Conservation (phyloP, 1,140 invertebrate genomes). For the Drosophila willistoni region DNA sequence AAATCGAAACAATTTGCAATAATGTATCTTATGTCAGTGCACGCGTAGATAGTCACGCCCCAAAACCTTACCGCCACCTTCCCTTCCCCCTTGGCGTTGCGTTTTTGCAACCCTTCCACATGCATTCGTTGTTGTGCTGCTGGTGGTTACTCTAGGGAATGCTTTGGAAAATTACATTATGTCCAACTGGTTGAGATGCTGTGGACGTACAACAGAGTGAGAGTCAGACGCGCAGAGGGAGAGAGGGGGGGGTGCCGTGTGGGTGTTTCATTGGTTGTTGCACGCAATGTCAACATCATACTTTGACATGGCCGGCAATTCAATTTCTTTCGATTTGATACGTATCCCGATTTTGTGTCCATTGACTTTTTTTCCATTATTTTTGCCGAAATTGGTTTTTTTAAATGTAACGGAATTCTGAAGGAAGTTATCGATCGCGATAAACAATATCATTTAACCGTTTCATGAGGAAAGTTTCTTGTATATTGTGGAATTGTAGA, state of each 20-base stretch:
- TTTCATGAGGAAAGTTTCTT: too few relatives aligned
- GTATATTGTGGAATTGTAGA: too few relatives aligned
- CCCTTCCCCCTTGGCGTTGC: background rate
- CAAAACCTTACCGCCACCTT: background rate
- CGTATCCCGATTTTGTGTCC: conserved; percentile 27
- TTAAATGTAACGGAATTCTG: too few relatives aligned
- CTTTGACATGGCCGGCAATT: conserved; percentile 57
- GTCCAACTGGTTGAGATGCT: conserved; percentile 22
- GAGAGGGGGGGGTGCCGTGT: background rate
- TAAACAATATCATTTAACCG: too few relatives aligned
- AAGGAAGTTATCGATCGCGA: too few relatives aligned
- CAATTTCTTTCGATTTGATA: conserved; percentile 68
- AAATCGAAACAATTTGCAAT: conserved; percentile 81
- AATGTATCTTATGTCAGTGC: conserved; percentile 79
- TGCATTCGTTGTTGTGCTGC: conserved; percentile 16
- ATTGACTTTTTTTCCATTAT: background rate
- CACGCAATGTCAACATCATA: conserved; percentile 77
- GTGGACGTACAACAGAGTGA: background rate
- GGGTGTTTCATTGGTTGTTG: conserved; percentile 51
- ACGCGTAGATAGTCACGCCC: conserved; percentile 48
- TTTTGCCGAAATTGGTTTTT: too few relatives aligned
- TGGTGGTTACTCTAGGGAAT: conserved; percentile 42
- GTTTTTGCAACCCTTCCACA: conserved; percentile 33
- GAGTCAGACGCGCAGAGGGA: background rate
- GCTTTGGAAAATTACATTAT: conserved; percentile 65